Conservation (phyloP, 2,797 vertebrate species). For the Spinibarbus caldwelli region DNA sequence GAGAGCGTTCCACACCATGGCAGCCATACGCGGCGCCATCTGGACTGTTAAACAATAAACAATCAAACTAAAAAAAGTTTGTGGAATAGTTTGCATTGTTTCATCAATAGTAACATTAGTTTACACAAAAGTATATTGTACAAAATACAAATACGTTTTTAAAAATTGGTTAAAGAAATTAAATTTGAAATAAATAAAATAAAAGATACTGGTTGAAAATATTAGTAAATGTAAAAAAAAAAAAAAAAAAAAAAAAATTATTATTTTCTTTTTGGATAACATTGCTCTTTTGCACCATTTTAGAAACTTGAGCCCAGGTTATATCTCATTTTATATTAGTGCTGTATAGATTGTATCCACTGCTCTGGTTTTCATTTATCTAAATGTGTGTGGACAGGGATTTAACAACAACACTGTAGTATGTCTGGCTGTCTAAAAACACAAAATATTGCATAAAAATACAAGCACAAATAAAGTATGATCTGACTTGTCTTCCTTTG, state of each 20-base stretch:
- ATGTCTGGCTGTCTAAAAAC: not conserved
- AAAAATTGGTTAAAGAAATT: no score
- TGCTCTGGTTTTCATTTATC: not conserved
- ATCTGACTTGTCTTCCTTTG: constrained; percentile 19
- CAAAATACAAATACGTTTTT: not conserved
- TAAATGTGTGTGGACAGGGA: not conserved
- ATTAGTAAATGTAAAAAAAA: not conserved
- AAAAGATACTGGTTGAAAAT: not conserved
- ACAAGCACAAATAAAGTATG: constrained; percentile 4
- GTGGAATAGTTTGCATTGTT: not conserved
- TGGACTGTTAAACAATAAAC: no score
- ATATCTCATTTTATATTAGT: not conserved
- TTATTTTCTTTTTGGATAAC: not conserved
- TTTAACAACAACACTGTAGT: not conserved
- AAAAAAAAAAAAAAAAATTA: not conserved
- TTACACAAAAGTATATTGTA: not conserved
- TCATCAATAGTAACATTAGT: no score
- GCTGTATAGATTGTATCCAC: not conserved
- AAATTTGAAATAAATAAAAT: no score
- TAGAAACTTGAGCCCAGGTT: not conserved
- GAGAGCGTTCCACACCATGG: no score
- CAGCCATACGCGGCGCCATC: no score
- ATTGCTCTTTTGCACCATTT: not conserved
- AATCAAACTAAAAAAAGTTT: not conserved
- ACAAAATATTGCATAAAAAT: not conserved